Evolutionary conservation across 2,113 vertebrate species (phyloP).

Genomic region (Ophthalmolycus amberensis): DNA sequence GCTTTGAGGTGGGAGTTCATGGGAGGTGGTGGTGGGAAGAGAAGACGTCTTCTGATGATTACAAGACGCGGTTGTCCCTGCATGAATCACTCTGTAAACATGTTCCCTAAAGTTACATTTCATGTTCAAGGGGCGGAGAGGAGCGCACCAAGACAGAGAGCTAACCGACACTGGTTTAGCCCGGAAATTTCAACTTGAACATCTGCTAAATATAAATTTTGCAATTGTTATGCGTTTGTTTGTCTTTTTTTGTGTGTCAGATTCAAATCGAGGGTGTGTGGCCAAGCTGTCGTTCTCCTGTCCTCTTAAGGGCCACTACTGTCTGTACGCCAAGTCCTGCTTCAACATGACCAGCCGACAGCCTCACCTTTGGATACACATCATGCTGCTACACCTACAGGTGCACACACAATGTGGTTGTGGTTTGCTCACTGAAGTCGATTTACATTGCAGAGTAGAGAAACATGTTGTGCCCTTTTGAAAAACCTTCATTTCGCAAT

Average conservation of each 20-base stretch:
- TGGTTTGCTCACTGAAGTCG: background rate
- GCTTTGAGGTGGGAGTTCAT: background rate
- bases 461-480: background rate
- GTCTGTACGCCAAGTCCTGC: constrained; percentile 93
- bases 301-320: constrained; percentile 93
- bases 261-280: constrained; percentile 85
- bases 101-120: constrained; percentile 27
- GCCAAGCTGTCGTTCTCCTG: constrained; percentile 95
- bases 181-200: background rate
- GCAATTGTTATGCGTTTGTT: background rate
- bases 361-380: constrained; percentile 92
- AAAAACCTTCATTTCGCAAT: background rate
- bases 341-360: constrained; percentile 90
- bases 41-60: background rate
- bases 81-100: constrained; percentile 45
- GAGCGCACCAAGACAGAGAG: background rate
- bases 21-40: background rate
- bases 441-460: background rate
- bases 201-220: constrained; percentile 9
- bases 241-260: constrained; percentile 75
- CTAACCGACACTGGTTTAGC: background rate
- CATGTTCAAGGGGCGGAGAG: constrained; percentile 17
- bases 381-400: constrained; percentile 96
- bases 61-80: constrained; percentile 7
- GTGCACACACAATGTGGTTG: constrained; percentile 66